A percentile compares a stretch with the other conserved stretches of the same genome.
phyloP scores from a whole-genome alignment of 2,888 invertebrate species.

The Lithophane socia region DNA sequence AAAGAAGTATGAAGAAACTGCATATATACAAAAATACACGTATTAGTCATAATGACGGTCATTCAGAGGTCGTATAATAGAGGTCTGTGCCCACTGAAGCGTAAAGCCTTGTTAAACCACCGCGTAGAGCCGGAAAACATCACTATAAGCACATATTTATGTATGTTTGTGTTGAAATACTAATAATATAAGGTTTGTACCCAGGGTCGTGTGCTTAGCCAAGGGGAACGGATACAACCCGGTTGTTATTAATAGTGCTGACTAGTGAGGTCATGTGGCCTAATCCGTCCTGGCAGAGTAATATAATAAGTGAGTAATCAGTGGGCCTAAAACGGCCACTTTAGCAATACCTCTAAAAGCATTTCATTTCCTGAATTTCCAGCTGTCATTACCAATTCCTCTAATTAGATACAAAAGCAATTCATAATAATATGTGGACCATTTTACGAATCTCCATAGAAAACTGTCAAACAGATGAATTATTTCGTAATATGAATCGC shows the following conservation, averaged over 20 bases:
- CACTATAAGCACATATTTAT: slow-evolving; percentile 11
- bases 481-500: no score
- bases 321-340: no score
- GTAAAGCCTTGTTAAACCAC: slow-evolving; percentile 49
- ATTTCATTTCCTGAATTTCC: no score
- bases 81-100: slow-evolving; percentile 43
- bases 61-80: slow-evolving; percentile 39
- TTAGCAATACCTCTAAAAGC: no score
- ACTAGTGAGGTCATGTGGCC: slow-evolving; percentile 2
- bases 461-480: no score
- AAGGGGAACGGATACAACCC: slow-evolving; percentile 15
- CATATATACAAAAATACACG: slow-evolving; percentile 15
- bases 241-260: slow-evolving; percentile 8
- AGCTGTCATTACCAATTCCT: no score
- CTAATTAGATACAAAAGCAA: no score
- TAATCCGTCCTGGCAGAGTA: slow-evolving; percentile 15
- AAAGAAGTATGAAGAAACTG: slow-evolving; percentile 24
- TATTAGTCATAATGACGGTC: slow-evolving; percentile 28
- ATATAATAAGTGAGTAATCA: neutral
- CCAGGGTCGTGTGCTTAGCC: slow-evolving; percentile 47
- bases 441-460: no score
- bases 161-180: slow-evolving; percentile 44
- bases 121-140: slow-evolving; percentile 48
- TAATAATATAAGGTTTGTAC: slow-evolving; percentile 41
- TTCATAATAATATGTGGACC: no score